Conservation (phyloP, 2,113 vertebrate genomes). For the Psettodes erumei region DNA sequence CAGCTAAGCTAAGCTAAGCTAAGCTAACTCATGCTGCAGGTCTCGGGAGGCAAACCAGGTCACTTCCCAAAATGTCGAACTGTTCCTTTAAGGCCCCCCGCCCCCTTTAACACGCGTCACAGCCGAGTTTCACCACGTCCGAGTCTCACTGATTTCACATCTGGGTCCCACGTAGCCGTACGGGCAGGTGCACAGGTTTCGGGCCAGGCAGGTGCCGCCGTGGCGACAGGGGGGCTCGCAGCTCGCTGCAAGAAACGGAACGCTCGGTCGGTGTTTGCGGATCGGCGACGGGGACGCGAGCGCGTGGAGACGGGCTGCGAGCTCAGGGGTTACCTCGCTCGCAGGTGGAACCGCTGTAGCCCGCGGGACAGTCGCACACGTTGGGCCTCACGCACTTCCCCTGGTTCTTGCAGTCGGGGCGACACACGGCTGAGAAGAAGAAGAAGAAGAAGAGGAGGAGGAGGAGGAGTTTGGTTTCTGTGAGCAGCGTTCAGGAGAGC, state of each 20-base stretch:
- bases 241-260: conserved; percentile 75
- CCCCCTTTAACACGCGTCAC: too few relatives aligned
- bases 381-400: conserved; percentile 89
- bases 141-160: conserved; percentile 91
- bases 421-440: conserved; percentile 85
- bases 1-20: neutral
- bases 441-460: neutral
- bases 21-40: too few relatives aligned
- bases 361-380: conserved; percentile 85
- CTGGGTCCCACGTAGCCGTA: conserved; percentile 92
- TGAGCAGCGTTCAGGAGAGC: neutral
- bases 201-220: conserved; percentile 86
- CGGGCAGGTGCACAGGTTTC: conserved; percentile 90
- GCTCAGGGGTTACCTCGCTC: conserved; percentile 85
- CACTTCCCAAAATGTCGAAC: neutral
- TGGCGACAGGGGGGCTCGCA: conserved; percentile 88
- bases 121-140: neutral
- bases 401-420: conserved; percentile 89
- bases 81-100: neutral
- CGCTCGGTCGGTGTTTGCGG: too few relatives aligned
- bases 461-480: too few relatives aligned
- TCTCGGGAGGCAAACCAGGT: neutral
- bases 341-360: conserved; percentile 85
- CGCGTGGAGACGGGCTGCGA: too few relatives aligned
- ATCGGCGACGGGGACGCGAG: too few relatives aligned